These are phyloP conservation scores for Omphaloscelis lunosa DNA, from an alignment of 2,888 invertebrate genomes.

Conservation along the genomic window DNA sequence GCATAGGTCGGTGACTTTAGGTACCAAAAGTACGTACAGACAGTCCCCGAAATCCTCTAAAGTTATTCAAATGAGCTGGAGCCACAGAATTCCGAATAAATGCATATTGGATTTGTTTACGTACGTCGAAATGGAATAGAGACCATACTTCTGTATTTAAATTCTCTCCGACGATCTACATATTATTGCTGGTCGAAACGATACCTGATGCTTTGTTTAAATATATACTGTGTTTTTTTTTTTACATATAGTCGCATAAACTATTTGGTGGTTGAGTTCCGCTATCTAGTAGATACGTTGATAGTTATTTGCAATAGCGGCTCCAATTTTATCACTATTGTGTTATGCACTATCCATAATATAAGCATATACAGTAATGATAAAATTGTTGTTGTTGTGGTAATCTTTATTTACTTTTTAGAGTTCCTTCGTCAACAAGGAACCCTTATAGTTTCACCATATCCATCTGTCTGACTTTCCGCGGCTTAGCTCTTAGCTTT, in stretches of 20 bases:
- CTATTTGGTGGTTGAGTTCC: slow-evolving; percentile 9
- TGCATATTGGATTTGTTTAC: slow-evolving; percentile 90
- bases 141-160: slow-evolving; percentile 87
- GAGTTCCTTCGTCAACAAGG: no score
- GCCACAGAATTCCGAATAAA: slow-evolving; percentile 86
- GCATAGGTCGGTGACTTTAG: slow-evolving; percentile 62
- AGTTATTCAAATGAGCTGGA: slow-evolving; percentile 87
- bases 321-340: not conserved
- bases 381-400: no score
- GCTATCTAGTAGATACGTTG: slow-evolving; percentile 5
- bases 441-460: no score
- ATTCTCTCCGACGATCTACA: slow-evolving; percentile 84
- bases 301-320: not conserved
- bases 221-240: slow-evolving; percentile 46
- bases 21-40: slow-evolving; percentile 47
- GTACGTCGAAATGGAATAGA: slow-evolving; percentile 83
- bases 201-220: slow-evolving; percentile 75
- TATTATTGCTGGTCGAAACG: slow-evolving; percentile 81
- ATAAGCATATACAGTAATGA: no score
- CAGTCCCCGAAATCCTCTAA: slow-evolving; percentile 79
- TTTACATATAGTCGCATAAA: slow-evolving; percentile 3
- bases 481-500: no score
- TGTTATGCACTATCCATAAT: not conserved
- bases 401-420: no score
- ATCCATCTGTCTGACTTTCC: no score